A percentile compares a stretch with the other conserved stretches of the same genome.
Evolutionary conservation across 2,797 vertebrate species (phyloP).

Genomic region (Pseudopleuronectes americanus): DNA sequence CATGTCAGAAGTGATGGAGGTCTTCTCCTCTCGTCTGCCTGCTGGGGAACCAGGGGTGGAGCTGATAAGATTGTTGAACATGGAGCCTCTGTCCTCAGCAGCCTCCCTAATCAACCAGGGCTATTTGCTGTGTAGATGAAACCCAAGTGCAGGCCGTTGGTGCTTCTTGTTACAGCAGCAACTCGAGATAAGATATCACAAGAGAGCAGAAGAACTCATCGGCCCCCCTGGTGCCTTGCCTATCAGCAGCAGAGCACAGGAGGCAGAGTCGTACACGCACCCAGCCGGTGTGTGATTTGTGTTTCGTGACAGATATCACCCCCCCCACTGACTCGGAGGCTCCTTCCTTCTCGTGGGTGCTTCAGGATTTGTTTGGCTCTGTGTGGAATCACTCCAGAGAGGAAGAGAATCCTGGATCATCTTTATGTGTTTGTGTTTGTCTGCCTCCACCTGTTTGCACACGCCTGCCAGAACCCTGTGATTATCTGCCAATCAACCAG

Average conservation of each 20-base stretch:
- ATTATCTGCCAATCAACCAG: neutral
- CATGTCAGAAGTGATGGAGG: neutral
- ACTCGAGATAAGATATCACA: conserved; percentile 39
- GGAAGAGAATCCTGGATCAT: conserved; percentile 9
- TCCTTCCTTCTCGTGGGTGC: conserved; percentile 35
- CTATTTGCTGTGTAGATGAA: conserved; percentile 23
- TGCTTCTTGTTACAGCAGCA: conserved; percentile 21
- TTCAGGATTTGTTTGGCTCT: conserved; percentile 43
- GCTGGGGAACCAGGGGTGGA: conserved; percentile 15
- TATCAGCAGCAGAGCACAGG: conserved; percentile 3
- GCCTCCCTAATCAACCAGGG: conserved; percentile 11
- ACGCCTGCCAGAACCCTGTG: neutral
- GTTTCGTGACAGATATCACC: neutral
- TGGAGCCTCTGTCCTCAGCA: conserved; percentile 20
- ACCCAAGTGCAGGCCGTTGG: conserved; percentile 9
- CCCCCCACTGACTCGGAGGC: neutral
- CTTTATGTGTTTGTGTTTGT: conserved; percentile 8
- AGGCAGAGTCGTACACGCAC: neutral
- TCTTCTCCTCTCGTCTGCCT: neutral
- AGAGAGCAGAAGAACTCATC: conserved; percentile 10
- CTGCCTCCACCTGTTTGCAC: neutral
- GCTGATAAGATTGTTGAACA: conserved; percentile 54
- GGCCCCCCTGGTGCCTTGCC: neutral
- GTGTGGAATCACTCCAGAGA: conserved; percentile 29
- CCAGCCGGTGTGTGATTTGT: neutral